Base-by-base conservation (phyloP, 1,140 invertebrate genomes). In the Trichonephila clavata region DNA sequence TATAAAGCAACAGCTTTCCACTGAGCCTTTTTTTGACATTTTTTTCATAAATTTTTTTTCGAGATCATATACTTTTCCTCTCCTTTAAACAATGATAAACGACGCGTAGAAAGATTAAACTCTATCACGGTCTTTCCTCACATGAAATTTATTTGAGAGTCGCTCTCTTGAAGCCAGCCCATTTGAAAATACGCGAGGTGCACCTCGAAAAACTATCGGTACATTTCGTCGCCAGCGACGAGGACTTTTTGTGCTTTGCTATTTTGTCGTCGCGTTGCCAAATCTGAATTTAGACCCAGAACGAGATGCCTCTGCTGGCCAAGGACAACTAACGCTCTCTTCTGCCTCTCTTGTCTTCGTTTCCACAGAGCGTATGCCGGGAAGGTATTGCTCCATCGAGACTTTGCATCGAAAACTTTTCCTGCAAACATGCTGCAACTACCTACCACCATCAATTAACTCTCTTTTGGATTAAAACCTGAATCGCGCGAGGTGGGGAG, bases 261-360 rank as follows among this genome's bases (percentile, higher is more conserved):
- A 93, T 93, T 93, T 93, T n/a, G 68, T 43, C 92, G 60, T 77
- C 77, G 86, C 93, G 71, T 87, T 94, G 93, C 93, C 93, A 94
- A 94, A 94, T 94, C 93, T 94, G 93, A 94, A 94, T 94, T 94
- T 94, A 94, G 93, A 89, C 92, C 65, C 86, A 32, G 43, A 83
- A 80, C 24, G 21, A 71, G 86, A 94, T 94, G 87, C 86, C 84
- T 83, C 59, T 50, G 77, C 27, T 94, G 71, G 84, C 93, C 93
- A 94, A 94, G 93, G 93, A 94, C 93, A 89, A 94, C 86, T 32
- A 93, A 93, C 92, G 88, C 92, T 50, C 91, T 88, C 86, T 87
- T 81, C 86, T 68, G 43, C n/a, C 60, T 92, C 27, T 6, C 57
- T 5, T 80, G 68, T 39, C 59, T 50, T 84, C 61, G 24, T 89